phyloP scores from a whole-genome alignment of 1,140 invertebrate genomes.

The Drosophila bocqueti region DNA sequence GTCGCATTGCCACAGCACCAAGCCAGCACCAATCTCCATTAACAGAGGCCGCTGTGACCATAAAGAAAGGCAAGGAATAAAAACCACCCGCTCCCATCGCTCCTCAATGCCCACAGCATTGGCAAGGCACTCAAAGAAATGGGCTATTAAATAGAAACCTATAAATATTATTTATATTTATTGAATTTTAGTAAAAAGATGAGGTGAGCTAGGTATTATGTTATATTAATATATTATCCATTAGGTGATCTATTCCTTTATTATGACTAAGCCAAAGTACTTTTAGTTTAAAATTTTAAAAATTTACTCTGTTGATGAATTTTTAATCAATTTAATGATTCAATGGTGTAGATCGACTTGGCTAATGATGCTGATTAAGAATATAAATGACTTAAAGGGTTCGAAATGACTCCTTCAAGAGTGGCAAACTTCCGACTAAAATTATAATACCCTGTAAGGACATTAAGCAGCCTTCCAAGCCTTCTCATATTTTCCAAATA shows the following conservation, averaged over 20 bases:
- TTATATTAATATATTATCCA: too few relatives aligned
- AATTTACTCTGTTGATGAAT: too few relatives aligned
- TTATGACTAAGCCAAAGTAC: too few relatives aligned
- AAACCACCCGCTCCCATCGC: conserved; percentile 48
- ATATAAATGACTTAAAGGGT: neutral
- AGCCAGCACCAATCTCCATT: conserved; percentile 25
- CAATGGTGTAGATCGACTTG: too few relatives aligned
- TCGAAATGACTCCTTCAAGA: neutral
- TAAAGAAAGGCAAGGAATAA: conserved; percentile 41
- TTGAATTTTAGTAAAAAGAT: neutral
- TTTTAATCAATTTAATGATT: too few relatives aligned
- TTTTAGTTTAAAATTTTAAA: too few relatives aligned
- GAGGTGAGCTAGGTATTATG: too few relatives aligned
- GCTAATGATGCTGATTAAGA: neutral
- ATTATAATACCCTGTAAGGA: neutral
- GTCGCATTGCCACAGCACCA: conserved; percentile 57
- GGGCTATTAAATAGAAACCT: neutral
- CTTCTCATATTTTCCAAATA: neutral
- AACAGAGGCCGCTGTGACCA: conserved; percentile 26
- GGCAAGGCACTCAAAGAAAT: conserved; percentile 23
- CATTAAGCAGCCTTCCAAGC: neutral
- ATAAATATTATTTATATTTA: too few relatives aligned
- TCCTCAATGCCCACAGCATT: conserved; percentile 11
- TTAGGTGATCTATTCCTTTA: too few relatives aligned
- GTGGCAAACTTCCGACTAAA: neutral